phyloP scores from a whole-genome alignment of 2,113 vertebrate genomes.

The Spermophilus dauricus region DNA sequence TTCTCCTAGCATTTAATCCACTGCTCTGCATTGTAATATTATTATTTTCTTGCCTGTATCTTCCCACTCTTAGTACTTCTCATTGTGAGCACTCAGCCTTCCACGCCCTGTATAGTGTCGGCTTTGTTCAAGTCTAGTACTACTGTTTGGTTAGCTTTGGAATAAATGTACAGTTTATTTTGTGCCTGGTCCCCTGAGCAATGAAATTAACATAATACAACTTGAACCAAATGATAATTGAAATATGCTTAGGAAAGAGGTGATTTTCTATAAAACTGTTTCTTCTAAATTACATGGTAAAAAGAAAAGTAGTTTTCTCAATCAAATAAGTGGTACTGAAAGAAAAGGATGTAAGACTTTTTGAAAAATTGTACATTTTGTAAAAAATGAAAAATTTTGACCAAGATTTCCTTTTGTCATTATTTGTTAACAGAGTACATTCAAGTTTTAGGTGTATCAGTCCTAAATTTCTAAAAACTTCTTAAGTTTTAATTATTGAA shows the following conservation, averaged over 20 bases:
- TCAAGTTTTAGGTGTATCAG: background rate
- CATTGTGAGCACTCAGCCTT: background rate
- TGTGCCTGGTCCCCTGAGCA: background rate
- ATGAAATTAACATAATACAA: slow-evolving; percentile 55
- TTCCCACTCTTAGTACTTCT: background rate
- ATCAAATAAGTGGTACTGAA: background rate
- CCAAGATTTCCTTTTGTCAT: background rate
- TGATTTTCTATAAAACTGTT: background rate
- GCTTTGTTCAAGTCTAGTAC: background rate
- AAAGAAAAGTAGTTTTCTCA: background rate
- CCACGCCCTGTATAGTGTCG: fast-evolving
- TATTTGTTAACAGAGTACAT: background rate
- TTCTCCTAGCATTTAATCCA: background rate
- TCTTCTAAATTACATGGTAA: background rate
- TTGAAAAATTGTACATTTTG: no score
- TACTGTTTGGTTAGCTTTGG: background rate
- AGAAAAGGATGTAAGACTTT: background rate
- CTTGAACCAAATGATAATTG: background rate
- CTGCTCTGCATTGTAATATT: background rate
- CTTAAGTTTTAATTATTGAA: background rate
- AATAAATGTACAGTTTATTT: background rate
- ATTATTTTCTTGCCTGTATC: background rate
- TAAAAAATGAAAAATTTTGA: background rate
- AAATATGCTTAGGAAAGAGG: background rate
- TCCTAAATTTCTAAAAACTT: background rate